Evolutionary conservation across 2,113 vertebrate species (phyloP), one percentile per base, ranked within the genome.

Genomic region (Laticauda colubrina): DNA sequence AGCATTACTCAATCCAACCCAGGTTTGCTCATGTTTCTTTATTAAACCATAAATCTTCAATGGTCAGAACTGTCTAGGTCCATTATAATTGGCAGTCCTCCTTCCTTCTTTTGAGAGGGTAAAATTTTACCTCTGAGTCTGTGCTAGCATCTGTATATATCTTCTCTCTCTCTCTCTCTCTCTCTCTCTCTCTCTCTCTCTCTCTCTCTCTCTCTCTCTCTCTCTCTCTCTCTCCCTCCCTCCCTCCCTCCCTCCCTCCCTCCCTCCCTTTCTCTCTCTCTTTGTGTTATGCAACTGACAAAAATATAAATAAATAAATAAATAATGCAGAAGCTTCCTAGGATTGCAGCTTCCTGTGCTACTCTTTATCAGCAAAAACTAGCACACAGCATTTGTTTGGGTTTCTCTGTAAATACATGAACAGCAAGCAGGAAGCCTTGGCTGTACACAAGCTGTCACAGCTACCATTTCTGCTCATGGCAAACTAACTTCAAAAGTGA

Each of bases 331-430:
- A 75, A 18, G 15, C 34, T 43, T 81, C 18, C 18, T 81, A 21
- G 7, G 34, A 81, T 20, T 21, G 8, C 1, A 81, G 18, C 18
- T 0, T 0, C 34, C 7, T 14, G 1, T 2, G 4, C 26, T 57
- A 3, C 34, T 34, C 5, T 21, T 54, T 0, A 23, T 6, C 12
- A 81, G 34, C 34, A 43, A 81, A 61, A 81, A 43, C 18, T 81
- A 21, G 75, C 34, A 81, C 75, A 81, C 18, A 21, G 34, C 75
- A 43, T 81, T 81, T 81, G 34, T 81, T 81, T 81, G 75, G 34
- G 75, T 81, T 81, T 21, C 75, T 81, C 34, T 1, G 18, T 21
- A 81, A 81, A 43, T 81, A 43, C 75, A 81, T 81, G 75, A 43
- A 81, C 34, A 81, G 18, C 75, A 39, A 81, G 34, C 75, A 81